Evolutionary conservation across 2,113 vertebrate genomes (phyloP).

Genomic region (Albula glossodonta): DNA sequence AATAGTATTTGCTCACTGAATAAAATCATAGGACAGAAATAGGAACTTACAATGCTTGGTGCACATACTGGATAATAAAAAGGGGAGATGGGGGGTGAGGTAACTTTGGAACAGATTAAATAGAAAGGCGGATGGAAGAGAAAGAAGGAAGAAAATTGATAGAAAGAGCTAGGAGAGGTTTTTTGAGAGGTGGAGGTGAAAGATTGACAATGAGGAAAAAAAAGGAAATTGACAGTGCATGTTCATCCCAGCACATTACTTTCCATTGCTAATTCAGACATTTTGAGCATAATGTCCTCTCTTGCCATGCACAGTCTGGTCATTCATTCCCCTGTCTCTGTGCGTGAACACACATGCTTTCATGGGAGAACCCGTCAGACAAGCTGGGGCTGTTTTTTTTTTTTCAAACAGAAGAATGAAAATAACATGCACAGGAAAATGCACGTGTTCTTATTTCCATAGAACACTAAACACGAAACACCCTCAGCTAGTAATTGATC

Average conservation of each 20-base stretch:
- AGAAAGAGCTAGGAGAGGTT: background rate
- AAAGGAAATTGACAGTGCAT: background rate
- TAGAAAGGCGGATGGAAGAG: background rate
- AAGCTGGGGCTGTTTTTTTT: constrained; percentile 33
- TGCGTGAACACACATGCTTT: background rate
- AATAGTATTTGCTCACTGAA: background rate
- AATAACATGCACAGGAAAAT: background rate
- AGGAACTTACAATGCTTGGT: background rate
- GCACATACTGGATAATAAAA: background rate
- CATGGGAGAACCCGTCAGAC: constrained; percentile 35
- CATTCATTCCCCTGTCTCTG: background rate
- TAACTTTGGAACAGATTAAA: background rate
- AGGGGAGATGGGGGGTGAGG: background rate
- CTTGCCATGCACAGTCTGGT: background rate
- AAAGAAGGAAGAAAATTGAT: background rate
- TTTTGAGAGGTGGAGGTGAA: background rate
- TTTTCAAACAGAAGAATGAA: background rate
- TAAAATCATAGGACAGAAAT: background rate
- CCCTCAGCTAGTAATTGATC: background rate
- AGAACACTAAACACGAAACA: background rate
- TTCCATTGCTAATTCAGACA: background rate
- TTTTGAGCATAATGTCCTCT: background rate
- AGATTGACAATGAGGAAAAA: background rate
- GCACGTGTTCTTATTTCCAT: background rate
- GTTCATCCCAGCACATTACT: background rate